phyloP scores from a whole-genome alignment of 2,113 vertebrate genomes.

The Crotophaga sulcirostris region DNA sequence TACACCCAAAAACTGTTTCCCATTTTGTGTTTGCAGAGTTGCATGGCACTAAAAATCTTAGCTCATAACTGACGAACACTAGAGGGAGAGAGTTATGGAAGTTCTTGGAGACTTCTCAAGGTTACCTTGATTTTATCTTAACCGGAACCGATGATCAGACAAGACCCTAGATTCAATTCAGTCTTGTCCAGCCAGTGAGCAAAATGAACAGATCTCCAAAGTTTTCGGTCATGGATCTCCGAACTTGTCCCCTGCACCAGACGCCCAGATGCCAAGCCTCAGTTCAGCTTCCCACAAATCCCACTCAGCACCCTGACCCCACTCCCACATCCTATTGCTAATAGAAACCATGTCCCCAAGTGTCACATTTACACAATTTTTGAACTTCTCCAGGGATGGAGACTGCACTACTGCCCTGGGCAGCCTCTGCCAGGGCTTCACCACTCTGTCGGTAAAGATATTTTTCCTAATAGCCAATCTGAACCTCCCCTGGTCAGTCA shows the following conservation, averaged over 20 bases:
- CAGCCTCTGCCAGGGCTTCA: too few species aligned
- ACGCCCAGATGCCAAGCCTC: neutral
- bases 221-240: neutral
- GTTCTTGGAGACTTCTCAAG: neutral
- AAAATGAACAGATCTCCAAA: neutral
- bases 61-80: neutral
- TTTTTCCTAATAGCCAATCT: too few species aligned
- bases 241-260: neutral
- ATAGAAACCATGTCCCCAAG: too few species aligned
- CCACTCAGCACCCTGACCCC: neutral
- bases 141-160: neutral
- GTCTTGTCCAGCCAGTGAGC: neutral
- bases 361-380: too few species aligned
- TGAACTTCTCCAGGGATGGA: too few species aligned
- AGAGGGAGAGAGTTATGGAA: neutral
- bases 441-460: too few species aligned
- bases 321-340: rapidly evolving
- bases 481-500: too few species aligned
- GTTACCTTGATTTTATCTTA: neutral
- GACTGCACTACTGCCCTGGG: too few species aligned
- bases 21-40: neutral
- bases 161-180: neutral
- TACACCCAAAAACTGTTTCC: neutral
- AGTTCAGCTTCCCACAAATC: neutral
- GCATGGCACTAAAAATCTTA: neutral